Evolutionary conservation across 2,797 vertebrate species (phyloP).

Genomic region (Alfaro cultratus): DNA sequence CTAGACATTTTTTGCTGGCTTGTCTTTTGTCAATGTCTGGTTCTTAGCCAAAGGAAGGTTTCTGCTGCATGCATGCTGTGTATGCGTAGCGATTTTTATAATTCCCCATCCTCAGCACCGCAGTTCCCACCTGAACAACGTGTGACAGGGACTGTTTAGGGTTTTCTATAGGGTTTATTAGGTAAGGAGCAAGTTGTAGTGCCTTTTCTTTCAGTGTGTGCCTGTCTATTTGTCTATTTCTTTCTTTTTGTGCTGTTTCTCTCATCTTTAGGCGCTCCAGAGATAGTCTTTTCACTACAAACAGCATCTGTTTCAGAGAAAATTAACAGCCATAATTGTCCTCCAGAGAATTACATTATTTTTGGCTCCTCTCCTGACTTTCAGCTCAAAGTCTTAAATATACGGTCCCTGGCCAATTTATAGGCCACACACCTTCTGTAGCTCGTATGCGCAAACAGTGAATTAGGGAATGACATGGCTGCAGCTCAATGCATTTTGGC

Average conservation of each 20-base stretch:
- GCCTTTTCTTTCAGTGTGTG: constrained; percentile 24
- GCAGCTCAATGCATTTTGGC: not conserved
- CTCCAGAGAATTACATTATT: constrained; percentile 44
- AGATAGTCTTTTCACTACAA: constrained; percentile 44
- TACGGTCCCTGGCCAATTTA: not conserved
- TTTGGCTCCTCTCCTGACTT: constrained; percentile 36
- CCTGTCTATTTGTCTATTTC: constrained; percentile 22
- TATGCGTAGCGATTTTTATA: constrained; percentile 48
- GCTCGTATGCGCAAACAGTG: not conserved
- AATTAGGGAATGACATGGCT: not conserved
- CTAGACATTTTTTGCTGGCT: constrained; percentile 15
- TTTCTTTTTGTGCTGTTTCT: constrained; percentile 33
- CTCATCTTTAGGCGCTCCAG: constrained; percentile 55
- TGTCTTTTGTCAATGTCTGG: constrained; percentile 40
- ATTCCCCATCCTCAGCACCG: constrained; percentile 26
- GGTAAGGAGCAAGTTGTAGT: constrained; percentile 39
- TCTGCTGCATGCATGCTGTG: constrained; percentile 19
- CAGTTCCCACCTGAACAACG: constrained; percentile 41
- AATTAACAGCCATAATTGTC: constrained; percentile 68
- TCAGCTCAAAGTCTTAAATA: constrained; percentile 23
- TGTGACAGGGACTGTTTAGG: constrained; percentile 30
- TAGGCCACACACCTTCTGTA: not conserved
- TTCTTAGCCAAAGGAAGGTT: constrained; percentile 29
- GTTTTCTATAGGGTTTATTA: constrained; percentile 43
- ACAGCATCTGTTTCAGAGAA: constrained; percentile 75